Conservation (phyloP, 2,888 invertebrate genomes). For the Amphipoea lucens region DNA sequence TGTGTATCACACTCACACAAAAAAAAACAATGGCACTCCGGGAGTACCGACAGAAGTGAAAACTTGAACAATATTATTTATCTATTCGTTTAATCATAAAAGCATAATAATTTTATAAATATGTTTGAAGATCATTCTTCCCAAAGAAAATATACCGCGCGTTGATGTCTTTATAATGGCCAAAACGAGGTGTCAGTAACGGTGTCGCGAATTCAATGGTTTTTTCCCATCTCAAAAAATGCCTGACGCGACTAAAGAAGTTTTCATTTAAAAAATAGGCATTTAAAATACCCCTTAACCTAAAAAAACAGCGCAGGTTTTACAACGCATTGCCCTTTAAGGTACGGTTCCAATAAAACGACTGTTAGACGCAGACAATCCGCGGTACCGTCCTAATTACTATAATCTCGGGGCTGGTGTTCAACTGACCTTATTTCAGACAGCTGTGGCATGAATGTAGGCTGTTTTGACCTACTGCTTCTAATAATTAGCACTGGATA, state of each 20-base stretch:
- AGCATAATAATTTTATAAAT: too few species aligned
- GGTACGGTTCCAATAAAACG: constrained; percentile 46
- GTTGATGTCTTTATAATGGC: too few species aligned
- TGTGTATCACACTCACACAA: background rate
- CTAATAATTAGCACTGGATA: constrained; percentile 41
- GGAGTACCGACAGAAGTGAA: too few species aligned
- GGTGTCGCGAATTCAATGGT: too few species aligned
- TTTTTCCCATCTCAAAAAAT: too few species aligned
- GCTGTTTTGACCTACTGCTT: constrained; percentile 50
- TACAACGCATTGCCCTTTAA: constrained; percentile 36
- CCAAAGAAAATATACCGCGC: too few species aligned
- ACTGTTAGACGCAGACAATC: constrained; percentile 12
- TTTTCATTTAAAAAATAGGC: background rate
- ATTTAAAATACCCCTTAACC: background rate
- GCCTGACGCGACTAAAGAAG: too few species aligned
- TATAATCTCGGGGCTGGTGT: constrained; percentile 66
- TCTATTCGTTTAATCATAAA: too few species aligned
- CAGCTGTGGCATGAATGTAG: constrained; percentile 63
- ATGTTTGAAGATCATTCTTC: too few species aligned
- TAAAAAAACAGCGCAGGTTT: background rate
- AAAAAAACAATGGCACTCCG: background rate
- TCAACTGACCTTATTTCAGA: constrained; percentile 71
- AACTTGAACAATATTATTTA: too few species aligned
- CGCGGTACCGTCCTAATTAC: constrained; percentile 60
- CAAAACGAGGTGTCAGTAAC: too few species aligned